phyloP scores from a whole-genome alignment of 2,888 invertebrate genomes.

The Caenorhabditis macrosperma region DNA sequence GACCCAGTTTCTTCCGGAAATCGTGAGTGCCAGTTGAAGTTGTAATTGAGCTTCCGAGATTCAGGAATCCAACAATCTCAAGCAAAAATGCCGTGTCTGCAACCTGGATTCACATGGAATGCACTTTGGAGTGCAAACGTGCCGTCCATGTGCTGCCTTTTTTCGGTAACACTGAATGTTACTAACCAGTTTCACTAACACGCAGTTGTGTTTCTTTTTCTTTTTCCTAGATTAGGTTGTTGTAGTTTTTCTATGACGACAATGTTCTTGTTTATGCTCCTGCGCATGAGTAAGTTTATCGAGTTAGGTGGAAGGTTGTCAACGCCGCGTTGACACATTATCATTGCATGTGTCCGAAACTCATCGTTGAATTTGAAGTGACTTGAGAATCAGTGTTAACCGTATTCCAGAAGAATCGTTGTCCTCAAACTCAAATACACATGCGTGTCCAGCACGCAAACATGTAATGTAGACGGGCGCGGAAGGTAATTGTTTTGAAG shows the following conservation, averaged over 20 bases:
- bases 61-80: not conserved
- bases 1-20: conserved; percentile 25
- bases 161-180: conserved; percentile 45
- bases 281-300: not conserved
- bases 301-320: not conserved
- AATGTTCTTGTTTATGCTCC: not conserved
- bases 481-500: conserved; percentile 50
- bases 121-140: conserved; percentile 53
- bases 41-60: not conserved
- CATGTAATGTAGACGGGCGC: conserved; percentile 51
- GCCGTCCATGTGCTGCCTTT: conserved; percentile 56
- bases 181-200: conserved; percentile 22
- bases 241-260: not conserved
- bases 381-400: conserved; percentile 13
- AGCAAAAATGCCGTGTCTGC: conserved; percentile 46
- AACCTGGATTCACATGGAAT: conserved; percentile 44
- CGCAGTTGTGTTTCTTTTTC: conserved; percentile 8
- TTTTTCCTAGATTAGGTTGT: not conserved
- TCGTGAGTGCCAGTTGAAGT: conserved; percentile 11
- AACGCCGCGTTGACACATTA: not conserved
- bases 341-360: conserved; percentile 23
- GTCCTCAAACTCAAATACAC: conserved; percentile 48
- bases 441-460: conserved; percentile 27
- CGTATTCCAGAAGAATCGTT: conserved; percentile 46
- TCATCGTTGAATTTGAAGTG: not conserved